These are phyloP conservation scores for Drosophila rubida DNA, from an alignment of 2,888 invertebrate genomes.

Conservation along the genomic window DNA sequence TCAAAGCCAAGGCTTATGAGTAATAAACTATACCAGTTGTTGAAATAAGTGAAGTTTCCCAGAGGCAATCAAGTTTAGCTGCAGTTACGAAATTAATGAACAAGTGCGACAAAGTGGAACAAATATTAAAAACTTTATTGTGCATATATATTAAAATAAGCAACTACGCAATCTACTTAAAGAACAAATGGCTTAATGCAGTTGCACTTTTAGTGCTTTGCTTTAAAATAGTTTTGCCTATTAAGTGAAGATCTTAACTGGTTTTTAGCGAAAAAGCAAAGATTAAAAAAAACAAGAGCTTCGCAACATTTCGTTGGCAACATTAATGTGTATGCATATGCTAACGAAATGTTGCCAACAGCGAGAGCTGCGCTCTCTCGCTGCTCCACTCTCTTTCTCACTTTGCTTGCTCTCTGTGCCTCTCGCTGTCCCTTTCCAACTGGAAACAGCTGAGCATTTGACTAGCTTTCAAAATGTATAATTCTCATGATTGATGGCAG, in stretches of 20 bases:
- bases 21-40: constrained; percentile 5
- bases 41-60: constrained; percentile 15
- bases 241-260: not conserved
- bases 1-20: constrained; percentile 7
- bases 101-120: not conserved
- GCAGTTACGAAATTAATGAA: not conserved
- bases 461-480: constrained; percentile 36
- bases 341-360: constrained; percentile 27
- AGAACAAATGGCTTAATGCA: not conserved
- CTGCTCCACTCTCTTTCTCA: not conserved
- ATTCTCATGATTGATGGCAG: constrained; percentile 36
- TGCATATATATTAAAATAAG: too few species aligned
- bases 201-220: not conserved
- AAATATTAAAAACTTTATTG: too few species aligned
- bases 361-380: constrained; percentile 3
- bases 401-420: not conserved
- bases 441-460: constrained; percentile 46
- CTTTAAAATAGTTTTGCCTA: not conserved
- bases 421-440: constrained; percentile 2
- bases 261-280: not conserved
- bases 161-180: too few species aligned
- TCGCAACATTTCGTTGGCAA: constrained; percentile 37
- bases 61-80: not conserved
- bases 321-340: constrained; percentile 26
- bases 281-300: not conserved